These are phyloP conservation scores for Entelurus aequoreus DNA, from an alignment of 2,113 vertebrate species.

Conservation along the genomic window DNA sequence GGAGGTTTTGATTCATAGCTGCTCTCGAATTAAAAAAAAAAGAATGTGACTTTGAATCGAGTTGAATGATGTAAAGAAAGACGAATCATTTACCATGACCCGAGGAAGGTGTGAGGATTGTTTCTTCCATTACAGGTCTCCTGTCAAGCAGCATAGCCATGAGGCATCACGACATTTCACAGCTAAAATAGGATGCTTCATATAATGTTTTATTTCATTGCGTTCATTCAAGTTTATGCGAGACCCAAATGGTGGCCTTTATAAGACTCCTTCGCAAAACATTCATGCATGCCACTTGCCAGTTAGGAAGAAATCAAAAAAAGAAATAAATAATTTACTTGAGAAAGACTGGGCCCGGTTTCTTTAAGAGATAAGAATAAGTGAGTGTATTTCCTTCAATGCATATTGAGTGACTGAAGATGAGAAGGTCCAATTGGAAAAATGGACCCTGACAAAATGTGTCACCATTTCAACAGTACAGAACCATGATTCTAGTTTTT, in stretches of 20 bases:
- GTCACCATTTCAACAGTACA: slow-evolving; percentile 22
- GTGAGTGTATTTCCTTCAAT: slow-evolving; percentile 8
- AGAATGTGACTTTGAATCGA: slow-evolving; percentile 16
- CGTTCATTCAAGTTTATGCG: slow-evolving; percentile 2
- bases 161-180: background rate
- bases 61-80: slow-evolving; percentile 6
- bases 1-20: slow-evolving; percentile 3
- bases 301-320: slow-evolving; percentile 8
- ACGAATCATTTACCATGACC: slow-evolving; percentile 8
- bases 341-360: background rate
- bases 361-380: slow-evolving; percentile 19
- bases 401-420: slow-evolving; percentile 31
- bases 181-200: background rate
- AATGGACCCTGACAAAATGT: slow-evolving; percentile 35
- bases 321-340: slow-evolving; percentile 24
- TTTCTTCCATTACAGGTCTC: background rate
- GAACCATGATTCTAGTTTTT: slow-evolving; percentile 27
- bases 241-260: slow-evolving; percentile 8
- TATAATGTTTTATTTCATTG: background rate
- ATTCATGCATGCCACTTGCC: background rate
- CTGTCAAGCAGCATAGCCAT: background rate
- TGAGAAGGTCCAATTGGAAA: slow-evolving; percentile 35
- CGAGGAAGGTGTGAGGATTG: background rate
- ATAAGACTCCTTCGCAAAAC: slow-evolving; percentile 10
- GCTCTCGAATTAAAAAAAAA: slow-evolving; percentile 1